Percentiles rank a stretch among this genome's conserved stretches.
phyloP scores from a whole-genome alignment of 2,888 invertebrate genomes.

The Cantharis nigra region DNA sequence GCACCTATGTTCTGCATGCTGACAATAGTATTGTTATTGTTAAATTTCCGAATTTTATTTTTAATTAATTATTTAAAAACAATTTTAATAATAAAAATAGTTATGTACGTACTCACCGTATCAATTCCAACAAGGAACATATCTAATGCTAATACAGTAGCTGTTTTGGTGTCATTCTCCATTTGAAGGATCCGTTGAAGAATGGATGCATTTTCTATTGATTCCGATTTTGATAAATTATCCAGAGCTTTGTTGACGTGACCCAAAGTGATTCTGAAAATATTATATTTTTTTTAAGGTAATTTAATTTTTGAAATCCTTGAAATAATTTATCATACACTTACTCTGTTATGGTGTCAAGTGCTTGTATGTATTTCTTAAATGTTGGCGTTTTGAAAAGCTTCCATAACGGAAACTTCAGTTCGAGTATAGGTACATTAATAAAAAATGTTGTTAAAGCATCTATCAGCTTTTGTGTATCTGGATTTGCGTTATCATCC shows the following conservation, averaged over 20 bases:
- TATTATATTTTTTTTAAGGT: not conserved
- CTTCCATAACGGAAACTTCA: constrained; percentile 71
- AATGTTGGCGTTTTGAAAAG: constrained; percentile 67
- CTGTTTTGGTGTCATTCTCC: constrained; percentile 64
- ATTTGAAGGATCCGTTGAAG: constrained; percentile 67
- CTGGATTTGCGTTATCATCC: constrained; percentile 58
- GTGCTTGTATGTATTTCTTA: constrained; percentile 64
- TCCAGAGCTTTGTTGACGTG: constrained; percentile 65
- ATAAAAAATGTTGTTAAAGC: constrained; percentile 70
- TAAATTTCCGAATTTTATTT: no score
- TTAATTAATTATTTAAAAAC: no score
- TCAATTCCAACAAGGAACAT: constrained; percentile 81
- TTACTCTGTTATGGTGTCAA: constrained; percentile 72
- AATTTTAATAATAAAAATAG: no score
- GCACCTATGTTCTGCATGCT: no score
- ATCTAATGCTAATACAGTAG: constrained; percentile 74
- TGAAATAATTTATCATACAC: not conserved
- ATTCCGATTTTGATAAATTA: constrained; percentile 54
- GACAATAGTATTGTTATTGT: no score
- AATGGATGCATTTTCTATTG: constrained; percentile 56
- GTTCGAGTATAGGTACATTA: constrained; percentile 67
- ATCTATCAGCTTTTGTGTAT: constrained; percentile 67
- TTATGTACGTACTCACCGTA: constrained; percentile 60
- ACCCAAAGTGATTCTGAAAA: constrained; percentile 65
- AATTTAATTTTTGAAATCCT: not conserved